phyloP scores from a whole-genome alignment of 64 coral and sea anemone genomes.

The Pocillopora damicornis region DNA sequence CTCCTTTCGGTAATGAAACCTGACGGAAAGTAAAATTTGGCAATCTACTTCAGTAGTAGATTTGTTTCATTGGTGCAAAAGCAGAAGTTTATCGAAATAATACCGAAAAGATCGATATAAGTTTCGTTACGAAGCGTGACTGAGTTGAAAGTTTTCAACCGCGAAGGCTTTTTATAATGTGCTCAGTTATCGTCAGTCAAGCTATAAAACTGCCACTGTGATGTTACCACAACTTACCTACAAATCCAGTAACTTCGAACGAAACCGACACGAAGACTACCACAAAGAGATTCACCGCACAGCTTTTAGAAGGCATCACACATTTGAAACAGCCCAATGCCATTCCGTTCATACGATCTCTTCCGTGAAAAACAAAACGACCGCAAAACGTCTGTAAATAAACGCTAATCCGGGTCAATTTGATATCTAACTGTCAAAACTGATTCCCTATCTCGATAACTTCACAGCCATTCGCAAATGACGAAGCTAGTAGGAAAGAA shows the following conservation, averaged over 20 bases:
- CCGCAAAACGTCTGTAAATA: not conserved
- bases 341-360: not conserved
- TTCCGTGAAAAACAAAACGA: not conserved
- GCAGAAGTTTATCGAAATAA: too few species aligned
- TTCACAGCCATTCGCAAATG: not conserved
- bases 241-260: not conserved
- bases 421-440: not conserved
- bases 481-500: not conserved
- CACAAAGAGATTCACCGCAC: not conserved
- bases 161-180: not conserved
- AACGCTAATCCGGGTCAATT: not conserved
- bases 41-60: too few species aligned
- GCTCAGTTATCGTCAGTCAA: not conserved
- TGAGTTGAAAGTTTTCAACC: not conserved
- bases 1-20: too few species aligned
- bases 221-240: not conserved
- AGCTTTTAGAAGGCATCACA: not conserved
- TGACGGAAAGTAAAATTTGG: too few species aligned
- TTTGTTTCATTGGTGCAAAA: too few species aligned
- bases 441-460: not conserved
- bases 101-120: too few species aligned
- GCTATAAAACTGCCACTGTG: not conserved
- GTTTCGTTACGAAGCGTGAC: not conserved
- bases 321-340: not conserved
- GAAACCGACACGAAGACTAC: not conserved